These are phyloP conservation scores for Aethes cnicana DNA, from an alignment of 2,888 invertebrate genomes.

Conservation along the genomic window DNA sequence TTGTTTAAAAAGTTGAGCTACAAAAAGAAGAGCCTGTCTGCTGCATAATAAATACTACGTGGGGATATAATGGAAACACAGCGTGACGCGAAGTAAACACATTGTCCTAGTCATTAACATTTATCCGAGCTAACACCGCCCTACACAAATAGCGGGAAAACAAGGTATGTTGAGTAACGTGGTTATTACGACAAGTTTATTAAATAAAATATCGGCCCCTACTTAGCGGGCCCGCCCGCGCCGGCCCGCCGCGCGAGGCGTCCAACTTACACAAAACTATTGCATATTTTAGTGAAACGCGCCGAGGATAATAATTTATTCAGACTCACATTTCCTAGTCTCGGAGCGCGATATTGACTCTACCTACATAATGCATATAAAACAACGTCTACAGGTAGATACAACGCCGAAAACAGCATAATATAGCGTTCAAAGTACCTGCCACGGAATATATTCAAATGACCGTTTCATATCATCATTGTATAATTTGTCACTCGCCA, in stretches of 20 bases:
- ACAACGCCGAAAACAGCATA: conserved; percentile 24
- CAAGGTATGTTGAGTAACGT: conserved; percentile 62
- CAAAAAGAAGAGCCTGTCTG: too few relatives aligned
- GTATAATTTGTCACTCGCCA: conserved; percentile 35
- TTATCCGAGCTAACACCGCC: conserved; percentile 47
- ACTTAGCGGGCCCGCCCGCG: conserved; percentile 56
- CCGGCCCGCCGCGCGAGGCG: conserved; percentile 58
- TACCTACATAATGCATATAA: conserved; percentile 70
- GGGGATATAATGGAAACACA: conserved; percentile 12
- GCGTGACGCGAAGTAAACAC: conserved; percentile 18
- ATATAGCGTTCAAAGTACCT: conserved; percentile 24
- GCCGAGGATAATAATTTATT: conserved; percentile 74
- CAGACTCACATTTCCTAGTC: conserved; percentile 70
- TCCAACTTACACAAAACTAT: conserved; percentile 77
- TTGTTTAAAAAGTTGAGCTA: too few relatives aligned
- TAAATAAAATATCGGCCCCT: conserved; percentile 71
- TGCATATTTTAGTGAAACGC: conserved; percentile 77
- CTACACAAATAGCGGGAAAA: conserved; percentile 60
- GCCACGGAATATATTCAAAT: conserved; percentile 13
- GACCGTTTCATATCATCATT: conserved; percentile 17
- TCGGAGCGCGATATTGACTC: conserved; percentile 66
- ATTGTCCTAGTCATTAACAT: conserved; percentile 63
- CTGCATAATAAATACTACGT: too few relatives aligned
- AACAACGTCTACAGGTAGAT: conserved; percentile 41
- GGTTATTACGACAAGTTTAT: conserved; percentile 63